Percentiles rank a stretch among this genome's conserved stretches.
phyloP scores from a whole-genome alignment of 2,797 vertebrate genomes.

The Smutsia temminckii region DNA sequence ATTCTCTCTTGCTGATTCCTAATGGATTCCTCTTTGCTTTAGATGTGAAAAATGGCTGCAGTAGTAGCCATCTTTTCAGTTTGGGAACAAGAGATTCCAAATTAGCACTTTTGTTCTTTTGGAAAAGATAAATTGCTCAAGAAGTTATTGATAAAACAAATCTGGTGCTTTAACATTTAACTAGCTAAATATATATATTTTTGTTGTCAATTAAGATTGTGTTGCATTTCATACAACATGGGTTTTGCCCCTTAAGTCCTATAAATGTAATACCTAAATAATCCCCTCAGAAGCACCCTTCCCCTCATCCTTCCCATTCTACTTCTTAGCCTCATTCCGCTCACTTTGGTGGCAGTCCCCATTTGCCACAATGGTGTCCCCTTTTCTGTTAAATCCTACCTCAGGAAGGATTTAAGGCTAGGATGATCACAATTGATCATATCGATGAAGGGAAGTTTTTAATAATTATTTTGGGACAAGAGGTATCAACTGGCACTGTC shows the following conservation, averaged over 20 bases:
- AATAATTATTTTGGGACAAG: neutral
- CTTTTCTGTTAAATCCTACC: neutral
- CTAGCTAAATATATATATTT: neutral
- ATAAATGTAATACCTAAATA: neutral
- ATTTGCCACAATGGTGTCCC: neutral
- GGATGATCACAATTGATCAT: neutral
- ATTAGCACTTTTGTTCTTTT: slow-evolving; percentile 10
- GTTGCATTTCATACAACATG: neutral
- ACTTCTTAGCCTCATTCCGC: neutral
- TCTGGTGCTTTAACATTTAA: neutral
- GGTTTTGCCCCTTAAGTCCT: neutral
- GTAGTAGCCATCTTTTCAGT: neutral
- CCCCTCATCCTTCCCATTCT: neutral
- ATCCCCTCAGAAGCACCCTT: neutral
- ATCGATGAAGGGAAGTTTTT: neutral
- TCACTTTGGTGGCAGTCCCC: neutral
- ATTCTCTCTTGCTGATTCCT: neutral
- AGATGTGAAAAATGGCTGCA: neutral
- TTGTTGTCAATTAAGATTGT: neutral
- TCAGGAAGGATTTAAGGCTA: neutral
- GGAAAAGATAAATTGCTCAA: slow-evolving; percentile 18
- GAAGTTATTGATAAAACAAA: neutral
- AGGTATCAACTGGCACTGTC: neutral
- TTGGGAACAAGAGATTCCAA: neutral
- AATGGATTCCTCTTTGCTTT: neutral